A percentile compares a stretch with the other conserved stretches of the same genome.
phyloP scores from a whole-genome alignment of 2,888 invertebrate genomes.

The Eupelmus urozonus region DNA sequence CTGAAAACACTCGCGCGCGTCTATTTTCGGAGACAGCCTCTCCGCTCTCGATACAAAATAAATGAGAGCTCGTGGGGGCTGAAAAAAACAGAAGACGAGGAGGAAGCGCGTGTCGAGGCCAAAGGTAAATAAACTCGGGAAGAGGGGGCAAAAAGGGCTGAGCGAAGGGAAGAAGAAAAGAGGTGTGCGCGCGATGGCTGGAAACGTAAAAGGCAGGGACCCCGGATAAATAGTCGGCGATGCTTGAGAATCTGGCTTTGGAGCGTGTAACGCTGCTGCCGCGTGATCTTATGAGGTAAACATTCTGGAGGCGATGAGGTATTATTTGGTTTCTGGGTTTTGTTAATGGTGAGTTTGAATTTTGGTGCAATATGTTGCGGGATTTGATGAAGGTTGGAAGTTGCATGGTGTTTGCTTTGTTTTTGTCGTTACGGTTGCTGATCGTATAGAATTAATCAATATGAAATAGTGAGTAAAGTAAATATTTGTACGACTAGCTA shows the following conservation, averaged over 20 bases:
- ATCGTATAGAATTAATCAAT: too few relatives aligned
- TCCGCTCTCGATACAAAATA: slow-evolving; percentile 42
- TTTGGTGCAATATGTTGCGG: too few relatives aligned
- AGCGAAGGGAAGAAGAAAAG: slow-evolving; percentile 12
- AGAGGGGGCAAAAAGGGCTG: not conserved
- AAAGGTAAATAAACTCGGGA: slow-evolving; percentile 41
- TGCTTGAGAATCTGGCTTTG: not conserved
- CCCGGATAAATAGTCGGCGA: slow-evolving; percentile 30
- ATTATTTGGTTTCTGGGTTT: too few relatives aligned
- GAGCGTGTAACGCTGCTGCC: too few relatives aligned
- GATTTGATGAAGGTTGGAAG: too few relatives aligned
- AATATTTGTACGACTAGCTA: too few relatives aligned
- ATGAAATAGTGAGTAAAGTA: too few relatives aligned
- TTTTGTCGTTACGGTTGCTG: too few relatives aligned
- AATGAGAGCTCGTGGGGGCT: slow-evolving; percentile 22
- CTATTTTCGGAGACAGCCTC: slow-evolving; percentile 39
- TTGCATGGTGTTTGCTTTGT: too few relatives aligned
- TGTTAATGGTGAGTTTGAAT: too few relatives aligned
- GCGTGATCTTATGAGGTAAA: too few relatives aligned
- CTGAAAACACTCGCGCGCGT: not conserved
- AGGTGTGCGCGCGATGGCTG: not conserved
- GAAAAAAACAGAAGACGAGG: not conserved
- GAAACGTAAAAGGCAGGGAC: not conserved
- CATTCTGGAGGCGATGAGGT: too few relatives aligned
- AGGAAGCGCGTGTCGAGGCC: not conserved